phyloP scores from a whole-genome alignment of 2,113 vertebrate species.

The Ptychochromis oligacanthus region DNA sequence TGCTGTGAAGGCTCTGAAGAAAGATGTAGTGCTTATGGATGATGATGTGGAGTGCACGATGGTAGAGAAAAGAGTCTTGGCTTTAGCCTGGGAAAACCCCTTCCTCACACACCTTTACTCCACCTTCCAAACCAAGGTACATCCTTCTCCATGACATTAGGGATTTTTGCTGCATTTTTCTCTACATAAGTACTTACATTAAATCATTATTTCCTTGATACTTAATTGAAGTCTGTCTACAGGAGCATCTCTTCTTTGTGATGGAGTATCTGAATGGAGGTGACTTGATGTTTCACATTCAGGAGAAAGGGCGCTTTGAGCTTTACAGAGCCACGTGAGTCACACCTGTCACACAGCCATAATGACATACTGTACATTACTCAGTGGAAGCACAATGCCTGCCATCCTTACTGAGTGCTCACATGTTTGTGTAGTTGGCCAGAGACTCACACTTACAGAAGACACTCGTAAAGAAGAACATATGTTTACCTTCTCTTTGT shows the following conservation, averaged over 20 bases:
- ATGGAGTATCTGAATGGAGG: slow-evolving; percentile 99
- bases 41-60: slow-evolving; percentile 98
- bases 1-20: slow-evolving; percentile 95
- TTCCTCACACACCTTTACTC: slow-evolving; percentile 97
- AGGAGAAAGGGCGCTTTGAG: slow-evolving; percentile 98
- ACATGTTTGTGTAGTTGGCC: neutral
- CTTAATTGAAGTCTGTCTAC: slow-evolving; percentile 28
- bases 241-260: slow-evolving; percentile 99
- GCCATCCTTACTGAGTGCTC: neutral
- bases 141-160: neutral
- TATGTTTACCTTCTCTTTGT: slow-evolving; percentile 4
- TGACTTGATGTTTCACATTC: slow-evolving; percentile 98
- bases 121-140: slow-evolving; percentile 96
- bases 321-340: slow-evolving; percentile 91
- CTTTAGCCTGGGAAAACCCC: slow-evolving; percentile 94
- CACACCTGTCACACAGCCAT: neutral
- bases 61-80: slow-evolving; percentile 97
- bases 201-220: neutral
- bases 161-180: neutral
- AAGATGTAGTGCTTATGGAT: slow-evolving; percentile 98
- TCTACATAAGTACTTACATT: neutral
- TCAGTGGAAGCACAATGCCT: neutral
- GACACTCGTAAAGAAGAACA: slow-evolving; percentile 4
- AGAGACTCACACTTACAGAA: neutral
- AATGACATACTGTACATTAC: neutral